These are phyloP conservation scores for Cynaeus angustus DNA, from an alignment of 2,888 invertebrate species.

Conservation along the genomic window DNA sequence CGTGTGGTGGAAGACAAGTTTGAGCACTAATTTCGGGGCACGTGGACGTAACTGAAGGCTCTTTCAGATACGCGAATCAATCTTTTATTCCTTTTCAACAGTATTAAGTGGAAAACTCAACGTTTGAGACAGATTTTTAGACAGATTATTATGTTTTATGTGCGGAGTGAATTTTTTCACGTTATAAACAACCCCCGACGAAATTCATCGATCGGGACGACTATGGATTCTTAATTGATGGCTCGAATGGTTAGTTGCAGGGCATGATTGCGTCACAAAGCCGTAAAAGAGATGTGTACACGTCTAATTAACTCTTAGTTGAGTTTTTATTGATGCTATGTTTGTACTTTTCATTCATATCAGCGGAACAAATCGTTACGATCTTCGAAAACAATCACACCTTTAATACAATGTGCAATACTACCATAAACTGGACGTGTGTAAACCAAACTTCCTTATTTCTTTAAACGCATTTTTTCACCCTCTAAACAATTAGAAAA, in stretches of 20 bases:
- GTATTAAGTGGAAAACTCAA: slow-evolving; percentile 64
- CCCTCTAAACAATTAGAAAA: too few relatives aligned
- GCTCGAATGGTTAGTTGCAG: neutral
- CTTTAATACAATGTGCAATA: neutral
- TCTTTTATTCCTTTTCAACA: slow-evolving; percentile 65
- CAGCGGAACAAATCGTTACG: neutral
- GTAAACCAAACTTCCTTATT: too few relatives aligned
- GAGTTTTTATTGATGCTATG: slow-evolving; percentile 12
- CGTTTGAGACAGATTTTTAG: slow-evolving; percentile 65
- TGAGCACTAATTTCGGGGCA: slow-evolving; percentile 61
- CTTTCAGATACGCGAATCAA: slow-evolving; percentile 57
- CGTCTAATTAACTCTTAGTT: slow-evolving; percentile 31
- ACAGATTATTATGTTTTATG: slow-evolving; percentile 62
- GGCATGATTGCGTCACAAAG: slow-evolving; percentile 7
- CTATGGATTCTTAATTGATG: slow-evolving; percentile 8
- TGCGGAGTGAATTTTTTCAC: slow-evolving; percentile 12
- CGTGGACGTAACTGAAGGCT: slow-evolving; percentile 61
- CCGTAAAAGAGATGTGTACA: slow-evolving; percentile 16
- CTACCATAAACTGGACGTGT: neutral
- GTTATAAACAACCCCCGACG: slow-evolving; percentile 9
- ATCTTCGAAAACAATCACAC: neutral
- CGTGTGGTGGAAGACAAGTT: slow-evolving; percentile 65
- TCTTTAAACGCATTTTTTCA: too few relatives aligned
- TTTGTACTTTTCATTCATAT: slow-evolving; percentile 7
- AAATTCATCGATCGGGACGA: slow-evolving; percentile 19